Conservation (phyloP, 2,113 vertebrate genomes). For the Pimephales promelas region DNA sequence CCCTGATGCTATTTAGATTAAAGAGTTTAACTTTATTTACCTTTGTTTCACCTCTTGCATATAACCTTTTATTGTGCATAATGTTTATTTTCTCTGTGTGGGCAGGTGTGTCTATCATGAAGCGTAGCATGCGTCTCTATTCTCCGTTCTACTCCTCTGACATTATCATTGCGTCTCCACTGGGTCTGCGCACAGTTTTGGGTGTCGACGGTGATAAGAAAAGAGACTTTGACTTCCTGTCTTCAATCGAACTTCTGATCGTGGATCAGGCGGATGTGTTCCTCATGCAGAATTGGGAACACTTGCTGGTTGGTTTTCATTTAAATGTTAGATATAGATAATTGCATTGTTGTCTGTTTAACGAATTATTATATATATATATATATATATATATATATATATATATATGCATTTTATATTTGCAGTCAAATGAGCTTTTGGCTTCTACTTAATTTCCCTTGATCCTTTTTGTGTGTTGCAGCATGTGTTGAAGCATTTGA, state of each 20-base stretch:
- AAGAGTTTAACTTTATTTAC: too few relatives aligned
- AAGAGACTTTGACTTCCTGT: constrained; percentile 94
- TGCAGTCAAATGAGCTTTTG: too few relatives aligned
- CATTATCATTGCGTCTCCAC: constrained; percentile 92
- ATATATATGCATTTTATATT: too few relatives aligned
- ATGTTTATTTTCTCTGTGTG: background rate
- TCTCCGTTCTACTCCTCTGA: constrained; percentile 96
- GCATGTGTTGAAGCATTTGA: constrained; percentile 91
- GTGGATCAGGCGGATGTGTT: constrained; percentile 94
- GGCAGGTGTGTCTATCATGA: constrained; percentile 87
- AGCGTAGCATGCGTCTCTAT: constrained; percentile 87
- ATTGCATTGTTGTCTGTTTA: background rate
- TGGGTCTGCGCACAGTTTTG: constrained; percentile 91
- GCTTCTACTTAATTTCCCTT: too few relatives aligned
- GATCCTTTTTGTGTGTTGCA: constrained; percentile 60
- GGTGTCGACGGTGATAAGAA: constrained; percentile 88
- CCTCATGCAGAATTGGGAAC: constrained; percentile 99
- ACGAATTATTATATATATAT: too few relatives aligned
- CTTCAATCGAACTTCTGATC: constrained; percentile 92
- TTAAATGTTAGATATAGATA: background rate
- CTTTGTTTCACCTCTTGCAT: background rate
- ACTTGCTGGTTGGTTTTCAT: constrained; percentile 78
- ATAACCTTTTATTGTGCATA: background rate
- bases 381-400: too few relatives aligned
- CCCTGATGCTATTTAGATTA: too few relatives aligned